Conservation (phyloP, 2,113 vertebrate species). For the Gymnobelideus leadbeateri region DNA sequence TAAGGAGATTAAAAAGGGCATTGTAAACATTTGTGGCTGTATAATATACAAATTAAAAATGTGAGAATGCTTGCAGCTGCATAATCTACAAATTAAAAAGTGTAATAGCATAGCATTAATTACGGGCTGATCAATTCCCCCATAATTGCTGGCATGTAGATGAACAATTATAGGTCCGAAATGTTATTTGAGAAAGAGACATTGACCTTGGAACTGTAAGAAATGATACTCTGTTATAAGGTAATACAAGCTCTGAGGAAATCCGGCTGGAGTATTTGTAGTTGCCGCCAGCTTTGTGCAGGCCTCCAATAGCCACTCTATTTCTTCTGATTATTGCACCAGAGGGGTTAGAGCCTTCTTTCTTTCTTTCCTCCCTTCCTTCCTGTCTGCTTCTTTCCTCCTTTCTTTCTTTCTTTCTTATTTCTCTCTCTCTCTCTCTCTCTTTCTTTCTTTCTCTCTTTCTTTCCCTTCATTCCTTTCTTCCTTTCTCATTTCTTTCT, state of each 20-base stretch:
- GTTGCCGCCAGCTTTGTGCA: conserved; percentile 66
- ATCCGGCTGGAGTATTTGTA: conserved; percentile 73
- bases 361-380: neutral
- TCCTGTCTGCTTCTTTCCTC: no score
- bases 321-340: conserved; percentile 65
- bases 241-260: conserved; percentile 84
- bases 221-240: conserved; percentile 85
- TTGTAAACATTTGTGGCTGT: conserved; percentile 93
- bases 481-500: neutral
- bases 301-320: conserved; percentile 76
- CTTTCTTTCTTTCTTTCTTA: neutral
- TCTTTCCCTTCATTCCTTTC: fast-evolving
- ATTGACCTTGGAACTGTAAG: conserved; percentile 90
- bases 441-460: no score
- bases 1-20: conserved; percentile 92
- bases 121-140: conserved; percentile 89
- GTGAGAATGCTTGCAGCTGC: conserved; percentile 89
- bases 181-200: conserved; percentile 90
- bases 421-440: neutral
- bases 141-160: conserved; percentile 90
- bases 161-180: conserved; percentile 89
- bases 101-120: conserved; percentile 91
- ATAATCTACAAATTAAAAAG: conserved; percentile 93
- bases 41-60: conserved; percentile 93
- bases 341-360: conserved; percentile 77